These are phyloP conservation scores for Hetaerina americana DNA, from an alignment of 1,140 invertebrate species.

Conservation along the genomic window DNA sequence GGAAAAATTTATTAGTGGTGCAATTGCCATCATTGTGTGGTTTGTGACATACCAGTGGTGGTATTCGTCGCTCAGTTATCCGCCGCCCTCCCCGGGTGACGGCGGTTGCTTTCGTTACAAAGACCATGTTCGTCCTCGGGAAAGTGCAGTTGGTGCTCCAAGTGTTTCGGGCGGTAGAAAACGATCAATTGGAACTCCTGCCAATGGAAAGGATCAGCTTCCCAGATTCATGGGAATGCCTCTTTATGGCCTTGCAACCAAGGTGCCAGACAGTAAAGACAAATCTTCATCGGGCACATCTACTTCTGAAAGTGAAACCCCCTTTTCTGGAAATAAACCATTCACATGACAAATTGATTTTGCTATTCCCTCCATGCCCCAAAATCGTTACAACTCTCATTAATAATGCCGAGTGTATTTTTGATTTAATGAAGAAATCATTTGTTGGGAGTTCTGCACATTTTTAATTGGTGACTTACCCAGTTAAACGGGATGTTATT, in stretches of 20 bases:
- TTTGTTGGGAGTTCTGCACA: no score
- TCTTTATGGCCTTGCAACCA: neutral
- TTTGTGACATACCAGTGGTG: conserved; percentile 79
- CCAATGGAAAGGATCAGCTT: neutral
- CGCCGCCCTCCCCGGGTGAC: conserved; percentile 21
- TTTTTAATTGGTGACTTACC: no score
- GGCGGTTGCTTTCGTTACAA: neutral
- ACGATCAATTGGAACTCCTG: neutral
- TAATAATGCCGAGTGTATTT: no score
- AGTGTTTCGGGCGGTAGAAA: neutral
- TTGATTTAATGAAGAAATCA: no score
- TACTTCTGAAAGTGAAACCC: no score
- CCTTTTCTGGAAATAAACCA: no score
- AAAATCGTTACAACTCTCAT: no score
- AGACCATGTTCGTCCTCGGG: neutral
- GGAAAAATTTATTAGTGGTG: conserved; percentile 82
- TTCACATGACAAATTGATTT: no score
- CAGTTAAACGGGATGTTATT: no score
- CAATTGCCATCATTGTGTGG: conserved; percentile 78
- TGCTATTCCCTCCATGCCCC: no score
- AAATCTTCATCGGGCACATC: no score
- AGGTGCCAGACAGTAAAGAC: no score
- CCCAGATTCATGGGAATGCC: neutral
- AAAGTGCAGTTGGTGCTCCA: neutral
- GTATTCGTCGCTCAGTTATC: conserved; percentile 55